A percentile compares a stretch with the other conserved stretches of the same genome.
Conservation (phyloP, 2,797 vertebrate species). For the Aselliscus stoliczkanus region DNA sequence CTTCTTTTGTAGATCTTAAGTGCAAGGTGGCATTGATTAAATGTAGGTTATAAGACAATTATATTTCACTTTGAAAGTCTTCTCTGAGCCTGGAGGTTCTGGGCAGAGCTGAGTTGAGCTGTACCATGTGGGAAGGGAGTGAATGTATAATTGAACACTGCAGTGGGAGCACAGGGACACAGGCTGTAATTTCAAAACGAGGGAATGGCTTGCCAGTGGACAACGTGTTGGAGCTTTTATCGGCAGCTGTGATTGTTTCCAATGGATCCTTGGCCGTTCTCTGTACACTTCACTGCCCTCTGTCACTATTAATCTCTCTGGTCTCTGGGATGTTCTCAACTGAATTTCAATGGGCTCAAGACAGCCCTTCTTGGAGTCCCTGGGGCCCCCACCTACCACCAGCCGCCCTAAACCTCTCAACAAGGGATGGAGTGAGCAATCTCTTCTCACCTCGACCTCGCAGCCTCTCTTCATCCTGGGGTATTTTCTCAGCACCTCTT, state of each 20-base stretch:
- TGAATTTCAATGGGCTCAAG: background rate
- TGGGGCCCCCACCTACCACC: fast-evolving
- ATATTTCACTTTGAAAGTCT: slow-evolving; percentile 27
- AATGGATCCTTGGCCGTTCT: background rate
- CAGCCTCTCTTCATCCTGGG: background rate
- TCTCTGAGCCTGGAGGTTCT: background rate
- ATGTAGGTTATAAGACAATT: background rate
- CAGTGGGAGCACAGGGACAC: background rate
- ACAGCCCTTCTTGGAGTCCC: background rate
- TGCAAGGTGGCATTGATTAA: slow-evolving; percentile 39
- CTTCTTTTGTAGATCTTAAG: background rate
- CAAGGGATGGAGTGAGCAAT: background rate
- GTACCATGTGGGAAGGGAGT: background rate
- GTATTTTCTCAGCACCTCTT: background rate
- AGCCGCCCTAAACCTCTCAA: background rate
- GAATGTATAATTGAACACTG: slow-evolving; percentile 22
- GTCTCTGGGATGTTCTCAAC: background rate
- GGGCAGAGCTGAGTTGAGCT: background rate
- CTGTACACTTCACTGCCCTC: background rate
- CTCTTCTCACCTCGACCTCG: background rate
- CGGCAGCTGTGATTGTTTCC: background rate
- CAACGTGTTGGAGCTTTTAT: background rate
- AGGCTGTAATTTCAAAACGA: background rate
- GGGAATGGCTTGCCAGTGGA: background rate
- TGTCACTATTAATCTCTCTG: background rate